Evolutionary conservation across 2,888 invertebrate species (phyloP).

Genomic region (Steinernema carpocapsae): DNA sequence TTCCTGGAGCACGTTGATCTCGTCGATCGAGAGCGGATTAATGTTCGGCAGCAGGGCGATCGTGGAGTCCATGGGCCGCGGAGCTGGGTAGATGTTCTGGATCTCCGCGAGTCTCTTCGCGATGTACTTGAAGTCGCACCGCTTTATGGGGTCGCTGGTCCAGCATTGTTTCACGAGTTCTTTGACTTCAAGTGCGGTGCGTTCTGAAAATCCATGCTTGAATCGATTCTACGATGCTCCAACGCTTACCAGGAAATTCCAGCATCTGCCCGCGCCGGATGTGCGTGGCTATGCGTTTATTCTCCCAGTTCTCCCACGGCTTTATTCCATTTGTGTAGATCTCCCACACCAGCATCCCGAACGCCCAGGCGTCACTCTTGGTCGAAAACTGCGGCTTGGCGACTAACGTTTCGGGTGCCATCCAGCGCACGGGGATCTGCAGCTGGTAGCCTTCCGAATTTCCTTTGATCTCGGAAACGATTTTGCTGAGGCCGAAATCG

Average conservation of each 20-base stretch:
- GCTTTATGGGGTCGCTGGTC: not conserved
- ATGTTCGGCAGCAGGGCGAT: not conserved
- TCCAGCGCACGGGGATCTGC: constrained; percentile 44
- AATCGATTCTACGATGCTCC: not conserved
- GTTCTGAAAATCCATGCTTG: not conserved
- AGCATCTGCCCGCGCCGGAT: constrained; percentile 39
- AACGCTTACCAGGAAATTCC: constrained; percentile 31
- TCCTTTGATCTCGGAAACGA: constrained; percentile 38
- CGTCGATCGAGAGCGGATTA: not conserved
- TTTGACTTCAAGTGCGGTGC: not conserved
- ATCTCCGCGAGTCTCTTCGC: not conserved
- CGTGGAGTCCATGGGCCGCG: not conserved
- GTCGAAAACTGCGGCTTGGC: constrained; percentile 47
- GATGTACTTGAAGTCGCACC: constrained; percentile 23
- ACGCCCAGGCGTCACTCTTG: constrained; percentile 53
- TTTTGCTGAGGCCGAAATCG: constrained; percentile 64
- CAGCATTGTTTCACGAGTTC: not conserved
- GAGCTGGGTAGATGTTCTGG: not conserved
- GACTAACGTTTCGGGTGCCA: constrained; percentile 57
- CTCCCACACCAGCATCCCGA: constrained; percentile 33
- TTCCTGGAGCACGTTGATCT: constrained; percentile 4
- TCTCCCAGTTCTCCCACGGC: constrained; percentile 49
- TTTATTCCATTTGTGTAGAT: constrained; percentile 46
- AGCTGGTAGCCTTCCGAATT: constrained; percentile 9
- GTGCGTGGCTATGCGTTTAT: constrained; percentile 41